Conservation (phyloP, 2,113 vertebrate genomes). For the Thalassoma bifasciatum region DNA sequence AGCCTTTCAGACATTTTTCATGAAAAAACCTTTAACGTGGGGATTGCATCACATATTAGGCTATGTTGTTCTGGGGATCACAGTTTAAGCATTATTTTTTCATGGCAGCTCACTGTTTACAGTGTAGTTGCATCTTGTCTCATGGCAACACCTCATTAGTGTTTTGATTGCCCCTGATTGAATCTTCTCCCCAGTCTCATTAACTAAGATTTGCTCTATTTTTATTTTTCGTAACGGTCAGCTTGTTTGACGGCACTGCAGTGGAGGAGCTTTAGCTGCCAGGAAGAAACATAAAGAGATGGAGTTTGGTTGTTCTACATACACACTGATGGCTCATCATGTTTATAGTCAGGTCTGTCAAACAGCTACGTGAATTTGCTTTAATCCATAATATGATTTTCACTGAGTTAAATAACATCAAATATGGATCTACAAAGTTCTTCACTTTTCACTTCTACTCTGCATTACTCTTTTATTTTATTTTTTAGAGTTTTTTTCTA, state of each 20-base stretch:
- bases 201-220: slow-evolving; percentile 63
- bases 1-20: slow-evolving; percentile 44
- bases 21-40: slow-evolving; percentile 50
- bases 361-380: slow-evolving; percentile 38
- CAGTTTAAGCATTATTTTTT: slow-evolving; percentile 1
- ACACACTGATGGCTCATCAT: slow-evolving; percentile 35
- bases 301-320: slow-evolving; percentile 5
- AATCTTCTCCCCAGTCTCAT: slow-evolving; percentile 55
- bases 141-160: slow-evolving; percentile 36
- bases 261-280: slow-evolving; percentile 40
- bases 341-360: slow-evolving; percentile 32
- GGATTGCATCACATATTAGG: background rate
- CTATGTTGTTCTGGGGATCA: slow-evolving; percentile 1
- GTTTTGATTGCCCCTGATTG: slow-evolving; percentile 63
- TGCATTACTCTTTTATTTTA: background rate
- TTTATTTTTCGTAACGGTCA: slow-evolving; percentile 66
- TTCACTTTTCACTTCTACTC: slow-evolving; percentile 5
- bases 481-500: too few species aligned
- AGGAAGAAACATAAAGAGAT: slow-evolving; percentile 34
- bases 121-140: slow-evolving; percentile 28
- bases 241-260: slow-evolving; percentile 58
- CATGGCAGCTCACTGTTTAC: background rate
- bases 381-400: slow-evolving; percentile 46
- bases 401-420: slow-evolving; percentile 12
- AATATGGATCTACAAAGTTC: slow-evolving; percentile 10